Evolutionary conservation across 1,140 invertebrate species (phyloP), one percentile per base, ranked within the genome.

Genomic region (Drosophila repletoides): DNA sequence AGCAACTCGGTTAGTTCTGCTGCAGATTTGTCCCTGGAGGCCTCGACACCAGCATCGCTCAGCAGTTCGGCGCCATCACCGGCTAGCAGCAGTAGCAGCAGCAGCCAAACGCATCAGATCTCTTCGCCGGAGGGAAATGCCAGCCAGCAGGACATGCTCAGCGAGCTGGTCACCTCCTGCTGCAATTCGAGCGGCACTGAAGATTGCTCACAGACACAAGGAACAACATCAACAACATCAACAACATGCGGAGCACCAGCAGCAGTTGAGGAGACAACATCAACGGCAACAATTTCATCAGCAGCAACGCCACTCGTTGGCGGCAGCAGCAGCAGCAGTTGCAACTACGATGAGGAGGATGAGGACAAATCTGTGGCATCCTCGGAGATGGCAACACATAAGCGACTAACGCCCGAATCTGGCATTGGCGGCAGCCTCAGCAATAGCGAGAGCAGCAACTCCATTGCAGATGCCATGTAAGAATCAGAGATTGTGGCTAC

Each of bases 381-480:
- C 14, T 55, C 84, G 21, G 87, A 87, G 46, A 74, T 79, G 6
- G 56, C 75, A 7, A 76, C 80, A 10, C 75, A 86, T 56, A 86
- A 86, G 45, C 81, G 75, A 2, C 52, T 88, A 1, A 89, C 88
- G 2, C 81, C 81, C n/a, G 88, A 89, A 34, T 89, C 88, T 0
- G 88, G 88, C 3, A 89, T 89, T 24, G 88, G 88, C 4, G 88
- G 88, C 55, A 89, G 87, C 53, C 66, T 89, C 6, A 89, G 87
- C 48, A 89, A 89, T 38, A 89, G 81, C 19, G 87, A 89, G 52
- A 89, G 88, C 65, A 81, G 81, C 66, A 81, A 77, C 22, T 77
- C 76, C 12, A 87, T 88, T 14, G 77, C 60, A 3, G 81, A 81
- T 56, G 81, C 76, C 55, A 87, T 87, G 81, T 87, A 43, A 87